phyloP scores from a whole-genome alignment of 2,888 invertebrate species.

The Trissolcus brochymenae region DNA sequence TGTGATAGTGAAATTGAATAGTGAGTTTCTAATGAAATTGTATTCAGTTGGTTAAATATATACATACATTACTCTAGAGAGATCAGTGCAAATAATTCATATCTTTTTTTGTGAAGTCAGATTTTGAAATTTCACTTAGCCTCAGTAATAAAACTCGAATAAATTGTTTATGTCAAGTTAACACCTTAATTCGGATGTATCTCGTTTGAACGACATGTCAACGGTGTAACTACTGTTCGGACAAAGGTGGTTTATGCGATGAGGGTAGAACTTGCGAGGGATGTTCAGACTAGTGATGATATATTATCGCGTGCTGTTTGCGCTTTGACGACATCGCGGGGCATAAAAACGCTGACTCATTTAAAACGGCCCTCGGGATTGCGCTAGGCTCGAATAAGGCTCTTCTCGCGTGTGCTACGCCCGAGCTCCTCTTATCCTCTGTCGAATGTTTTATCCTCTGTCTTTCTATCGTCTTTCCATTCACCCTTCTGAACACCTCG shows the following conservation, averaged over 20 bases:
- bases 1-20: too few relatives aligned
- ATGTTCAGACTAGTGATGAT: slow-evolving; percentile 73
- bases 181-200: slow-evolving; percentile 58
- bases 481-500: slow-evolving; percentile 62
- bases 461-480: slow-evolving; percentile 60
- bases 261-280: slow-evolving; percentile 62
- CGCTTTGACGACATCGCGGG: slow-evolving; percentile 77
- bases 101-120: not conserved
- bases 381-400: slow-evolving; percentile 65
- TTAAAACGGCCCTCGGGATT: slow-evolving; percentile 76
- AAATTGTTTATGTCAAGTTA: slow-evolving; percentile 47
- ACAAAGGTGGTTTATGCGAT: slow-evolving; percentile 59
- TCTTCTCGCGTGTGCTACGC: slow-evolving; percentile 64
- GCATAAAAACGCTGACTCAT: slow-evolving; percentile 77
- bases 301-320: slow-evolving; percentile 76
- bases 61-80: too few relatives aligned
- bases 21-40: too few relatives aligned
- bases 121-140: not conserved
- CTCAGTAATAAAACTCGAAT: not conserved
- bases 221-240: slow-evolving; percentile 58
- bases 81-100: too few relatives aligned
- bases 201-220: slow-evolving; percentile 49
- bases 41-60: too few relatives aligned
- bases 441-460: slow-evolving; percentile 60
- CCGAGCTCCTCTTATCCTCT: slow-evolving; percentile 60